phyloP scores from a whole-genome alignment of 2,888 invertebrate species.

The Drosophila kanekoi region DNA sequence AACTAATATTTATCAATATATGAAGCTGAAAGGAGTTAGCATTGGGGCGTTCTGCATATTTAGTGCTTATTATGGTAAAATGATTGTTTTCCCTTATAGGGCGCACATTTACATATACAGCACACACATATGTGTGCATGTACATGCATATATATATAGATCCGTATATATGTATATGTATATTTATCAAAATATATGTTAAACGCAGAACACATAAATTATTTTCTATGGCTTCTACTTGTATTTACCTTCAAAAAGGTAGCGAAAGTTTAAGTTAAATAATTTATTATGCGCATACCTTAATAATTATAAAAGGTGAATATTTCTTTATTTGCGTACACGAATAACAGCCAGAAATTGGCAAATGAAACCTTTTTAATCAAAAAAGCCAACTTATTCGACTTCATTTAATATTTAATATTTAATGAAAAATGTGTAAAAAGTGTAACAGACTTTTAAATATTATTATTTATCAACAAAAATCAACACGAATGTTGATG shows the following conservation, averaged over 20 bases:
- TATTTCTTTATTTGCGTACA: conserved; percentile 3
- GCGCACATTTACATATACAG: conserved; percentile 61
- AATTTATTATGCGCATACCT: background rate
- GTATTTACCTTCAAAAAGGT: conserved; percentile 7
- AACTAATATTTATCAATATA: conserved; percentile 77
- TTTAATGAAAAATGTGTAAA: background rate
- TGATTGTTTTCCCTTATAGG: conserved; percentile 72
- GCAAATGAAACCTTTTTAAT: background rate
- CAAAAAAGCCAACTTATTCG: conserved; percentile 11
- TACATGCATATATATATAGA: conserved; percentile 14
- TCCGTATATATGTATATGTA: background rate
- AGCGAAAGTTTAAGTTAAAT: background rate
- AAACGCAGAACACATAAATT: conserved; percentile 43
- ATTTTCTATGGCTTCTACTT: conserved; percentile 10
- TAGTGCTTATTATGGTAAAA: conserved; percentile 78
- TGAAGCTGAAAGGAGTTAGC: conserved; percentile 41
- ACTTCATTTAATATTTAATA: background rate
- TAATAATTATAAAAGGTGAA: conserved; percentile 13
- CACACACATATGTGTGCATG: conserved; percentile 13
- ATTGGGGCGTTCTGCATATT: conserved; percentile 67
- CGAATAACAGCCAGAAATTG: background rate
- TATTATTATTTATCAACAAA: too few species aligned
- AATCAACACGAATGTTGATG: too few species aligned
- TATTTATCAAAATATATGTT: background rate
- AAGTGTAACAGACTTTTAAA: background rate